Evolutionary conservation across 2,888 invertebrate genomes (phyloP).

Genomic region (Trachelus troglodyta): DNA sequence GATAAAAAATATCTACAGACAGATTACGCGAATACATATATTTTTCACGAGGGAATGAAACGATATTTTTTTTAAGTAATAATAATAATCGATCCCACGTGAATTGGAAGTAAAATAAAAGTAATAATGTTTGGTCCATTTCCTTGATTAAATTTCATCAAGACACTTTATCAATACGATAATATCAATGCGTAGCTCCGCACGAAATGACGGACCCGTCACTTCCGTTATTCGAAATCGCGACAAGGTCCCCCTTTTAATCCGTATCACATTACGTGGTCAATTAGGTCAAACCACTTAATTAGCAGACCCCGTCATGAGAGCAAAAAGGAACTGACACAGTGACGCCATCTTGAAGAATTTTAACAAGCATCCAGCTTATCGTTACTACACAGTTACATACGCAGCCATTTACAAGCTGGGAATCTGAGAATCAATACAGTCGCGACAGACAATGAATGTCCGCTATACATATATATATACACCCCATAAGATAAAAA

Average conservation of each 20-base stretch:
- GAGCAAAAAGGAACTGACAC: background rate
- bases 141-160: background rate
- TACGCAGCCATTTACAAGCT: background rate
- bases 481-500: background rate
- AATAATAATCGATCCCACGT: background rate
- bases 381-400: background rate
- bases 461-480: background rate
- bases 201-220: background rate
- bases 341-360: background rate
- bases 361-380: background rate
- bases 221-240: slow-evolving; percentile 1
- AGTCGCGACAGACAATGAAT: background rate
- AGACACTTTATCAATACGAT: background rate
- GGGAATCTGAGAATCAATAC: background rate
- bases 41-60: no score
- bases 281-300: slow-evolving; percentile 9
- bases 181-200: background rate
- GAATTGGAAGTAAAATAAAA: background rate
- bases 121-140: background rate
- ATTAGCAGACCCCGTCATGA: background rate
- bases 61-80: background rate
- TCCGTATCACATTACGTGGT: background rate
- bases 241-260: background rate
- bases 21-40: no score
- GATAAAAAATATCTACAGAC: background rate